Evolutionary conservation across 2,113 vertebrate genomes (phyloP), one percentile per base, ranked within the genome.

Genomic region (Catagonus wagneri): DNA sequence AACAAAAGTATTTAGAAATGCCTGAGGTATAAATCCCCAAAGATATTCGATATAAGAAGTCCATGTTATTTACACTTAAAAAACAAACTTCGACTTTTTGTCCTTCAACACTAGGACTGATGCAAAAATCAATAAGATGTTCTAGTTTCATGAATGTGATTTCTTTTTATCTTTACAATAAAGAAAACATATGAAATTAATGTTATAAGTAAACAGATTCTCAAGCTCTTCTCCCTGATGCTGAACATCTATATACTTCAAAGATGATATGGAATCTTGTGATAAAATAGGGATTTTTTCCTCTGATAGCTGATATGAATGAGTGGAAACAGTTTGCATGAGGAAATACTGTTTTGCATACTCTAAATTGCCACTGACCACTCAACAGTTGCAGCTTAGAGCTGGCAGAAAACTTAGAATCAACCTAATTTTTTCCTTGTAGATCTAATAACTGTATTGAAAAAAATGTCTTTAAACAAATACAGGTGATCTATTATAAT

Each of bases 101-200:
- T 66, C 74, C n/a, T 80, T 91, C 22, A 61, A 7, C 34, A 52
- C 13, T 17, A 36, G 81, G 65, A n/a, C 39, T 71, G 84, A 20
- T 25, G 7, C 90, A 10, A 88, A 86, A 93, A 95, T 96, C 97
- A 87, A 5, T 95, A 89, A 92, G 16, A 27, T 25, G 6, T 80
- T 93, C 44, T 39, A 60, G 17, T 92, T 54, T 97, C 78, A 66
- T 69, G 58, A 54, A 69, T 9, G 52, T 95, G 5, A 29, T 91
- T 98, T 96, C 96, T 93, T 97, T 96, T 97, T 69, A 86, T 97
- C 92, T 89, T 81, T 92, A 6, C 27, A 0, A 27, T 89, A 95
- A 97, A 96, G 63, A 83, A 54, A 90, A 93, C 36, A 15, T 0
- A 68, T 75, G 81, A 94, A 79, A 94, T 97, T 80, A 58, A 44